phyloP scores from a whole-genome alignment of 2,797 vertebrate genomes.

The Pagetopsis macropterus region DNA sequence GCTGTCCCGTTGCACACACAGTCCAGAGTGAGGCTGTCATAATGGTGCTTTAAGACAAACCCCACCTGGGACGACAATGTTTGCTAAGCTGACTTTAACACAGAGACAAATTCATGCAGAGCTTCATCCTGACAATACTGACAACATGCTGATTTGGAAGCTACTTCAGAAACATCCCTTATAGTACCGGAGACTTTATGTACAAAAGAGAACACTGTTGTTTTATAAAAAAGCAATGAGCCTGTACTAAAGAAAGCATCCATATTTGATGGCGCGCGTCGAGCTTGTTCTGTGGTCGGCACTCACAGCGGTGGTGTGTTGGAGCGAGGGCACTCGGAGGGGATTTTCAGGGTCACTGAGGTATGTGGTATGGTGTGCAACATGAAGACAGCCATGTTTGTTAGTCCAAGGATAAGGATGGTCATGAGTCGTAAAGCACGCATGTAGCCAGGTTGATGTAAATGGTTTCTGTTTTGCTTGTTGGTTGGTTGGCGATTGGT shows the following conservation, averaged over 20 bases:
- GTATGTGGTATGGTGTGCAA: slow-evolving; percentile 23
- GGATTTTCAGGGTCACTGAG: slow-evolving; percentile 34
- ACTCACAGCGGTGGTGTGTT: slow-evolving; percentile 34
- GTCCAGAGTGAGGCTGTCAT: slow-evolving; percentile 23
- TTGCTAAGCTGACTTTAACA: slow-evolving; percentile 38
- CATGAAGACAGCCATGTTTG: slow-evolving; percentile 28
- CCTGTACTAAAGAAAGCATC: slow-evolving; percentile 68
- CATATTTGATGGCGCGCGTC: slow-evolving; percentile 78
- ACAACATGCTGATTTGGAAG: slow-evolving; percentile 35
- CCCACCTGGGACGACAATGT: slow-evolving; percentile 21
- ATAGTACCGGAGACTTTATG: neutral
- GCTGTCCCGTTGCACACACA: slow-evolving; percentile 50
- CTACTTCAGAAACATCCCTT: slow-evolving; percentile 2
- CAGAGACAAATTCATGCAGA: slow-evolving; percentile 48
- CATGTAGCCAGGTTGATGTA: slow-evolving; percentile 31
- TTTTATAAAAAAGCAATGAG: slow-evolving; percentile 78
- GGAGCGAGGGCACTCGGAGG: slow-evolving; percentile 24
- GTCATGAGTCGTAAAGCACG: slow-evolving; percentile 14
- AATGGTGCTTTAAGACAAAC: slow-evolving; percentile 45
- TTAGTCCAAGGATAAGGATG: slow-evolving; percentile 13
- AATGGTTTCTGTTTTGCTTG: too few relatives aligned
- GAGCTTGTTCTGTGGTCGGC: slow-evolving; percentile 50
- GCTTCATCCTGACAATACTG: slow-evolving; percentile 1
- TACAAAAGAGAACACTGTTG: slow-evolving; percentile 61
- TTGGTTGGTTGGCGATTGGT: too few relatives aligned